Conservation (phyloP, 1,140 invertebrate species). For the Neuroterus valhalla region DNA sequence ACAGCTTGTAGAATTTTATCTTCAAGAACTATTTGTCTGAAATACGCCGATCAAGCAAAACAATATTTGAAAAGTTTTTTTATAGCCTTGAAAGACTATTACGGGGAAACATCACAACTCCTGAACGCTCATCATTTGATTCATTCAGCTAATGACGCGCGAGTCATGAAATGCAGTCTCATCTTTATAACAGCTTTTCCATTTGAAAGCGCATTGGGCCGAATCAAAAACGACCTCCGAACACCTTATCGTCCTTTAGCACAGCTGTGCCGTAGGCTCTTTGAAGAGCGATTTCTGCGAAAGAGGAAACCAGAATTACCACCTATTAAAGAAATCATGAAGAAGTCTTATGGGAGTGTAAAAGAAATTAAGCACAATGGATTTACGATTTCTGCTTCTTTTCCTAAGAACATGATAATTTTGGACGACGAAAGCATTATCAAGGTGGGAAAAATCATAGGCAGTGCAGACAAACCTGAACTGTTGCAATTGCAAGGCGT, state of each 20-base stretch:
- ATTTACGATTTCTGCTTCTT: slow-evolving; percentile 27
- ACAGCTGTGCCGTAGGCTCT: slow-evolving; percentile 40
- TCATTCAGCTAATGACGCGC: slow-evolving; percentile 28
- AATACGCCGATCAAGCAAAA: slow-evolving; percentile 22
- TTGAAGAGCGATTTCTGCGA: slow-evolving; percentile 23
- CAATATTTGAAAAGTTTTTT: slow-evolving; percentile 26
- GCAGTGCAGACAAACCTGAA: background rate
- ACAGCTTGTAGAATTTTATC: slow-evolving; percentile 37
- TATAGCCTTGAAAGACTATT: background rate
- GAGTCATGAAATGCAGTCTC: slow-evolving; percentile 36
- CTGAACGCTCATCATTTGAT: slow-evolving; percentile 25
- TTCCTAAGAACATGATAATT: slow-evolving; percentile 39
- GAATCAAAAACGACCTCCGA: slow-evolving; percentile 38
- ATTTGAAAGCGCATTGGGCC: slow-evolving; percentile 44
- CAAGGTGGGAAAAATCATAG: slow-evolving; percentile 30
- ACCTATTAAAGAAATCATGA: slow-evolving; percentile 30
- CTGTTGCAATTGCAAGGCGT: background rate
- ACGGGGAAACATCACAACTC: slow-evolving; percentile 16
- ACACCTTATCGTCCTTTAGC: slow-evolving; percentile 41
- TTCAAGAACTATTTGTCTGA: background rate
- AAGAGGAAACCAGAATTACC: slow-evolving; percentile 33
- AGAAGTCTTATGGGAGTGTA: slow-evolving; percentile 27
- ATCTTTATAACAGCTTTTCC: slow-evolving; percentile 41
- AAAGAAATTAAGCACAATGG: slow-evolving; percentile 36
- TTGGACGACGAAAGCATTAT: slow-evolving; percentile 22